Percentiles rank a stretch among this genome's conserved stretches.
These are phyloP conservation scores for Sebastolobus altivelis DNA, from an alignment of 2,797 vertebrate species.

Conservation along the genomic window DNA sequence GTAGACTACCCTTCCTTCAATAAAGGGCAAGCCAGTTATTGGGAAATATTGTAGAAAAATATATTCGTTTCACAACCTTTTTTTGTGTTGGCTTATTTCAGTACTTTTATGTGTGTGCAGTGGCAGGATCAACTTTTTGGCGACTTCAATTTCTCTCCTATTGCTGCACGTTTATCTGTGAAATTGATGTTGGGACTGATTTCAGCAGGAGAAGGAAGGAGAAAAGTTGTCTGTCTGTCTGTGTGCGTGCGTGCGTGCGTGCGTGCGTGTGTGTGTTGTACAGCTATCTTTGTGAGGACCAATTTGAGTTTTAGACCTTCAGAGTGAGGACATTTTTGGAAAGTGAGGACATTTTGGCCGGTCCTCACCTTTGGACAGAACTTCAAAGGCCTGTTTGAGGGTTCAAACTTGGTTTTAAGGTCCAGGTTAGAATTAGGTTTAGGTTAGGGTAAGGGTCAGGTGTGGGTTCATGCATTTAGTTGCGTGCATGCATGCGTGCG, in stretches of 20 bases:
- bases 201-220: constrained; percentile 11
- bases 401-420: too few relatives aligned
- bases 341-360: too few relatives aligned
- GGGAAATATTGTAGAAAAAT: constrained; percentile 6
- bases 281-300: too few relatives aligned
- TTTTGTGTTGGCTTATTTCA: neutral
- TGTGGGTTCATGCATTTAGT: too few relatives aligned
- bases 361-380: too few relatives aligned
- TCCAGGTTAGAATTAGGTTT: too few relatives aligned
- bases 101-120: constrained; percentile 21
- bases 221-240: neutral
- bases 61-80: neutral
- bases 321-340: too few relatives aligned
- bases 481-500: neutral
- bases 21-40: neutral
- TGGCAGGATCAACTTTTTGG: constrained; percentile 5
- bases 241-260: neutral
- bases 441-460: too few relatives aligned
- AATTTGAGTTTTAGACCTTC: too few relatives aligned
- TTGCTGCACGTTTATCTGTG: constrained; percentile 51
- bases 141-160: constrained; percentile 38
- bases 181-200: constrained; percentile 57
- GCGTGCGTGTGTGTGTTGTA: neutral
- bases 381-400: too few relatives aligned
- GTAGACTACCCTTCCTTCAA: constrained; percentile 1